phyloP scores from a whole-genome alignment of 2,797 vertebrate species.

The Crenichthys baileyi region DNA sequence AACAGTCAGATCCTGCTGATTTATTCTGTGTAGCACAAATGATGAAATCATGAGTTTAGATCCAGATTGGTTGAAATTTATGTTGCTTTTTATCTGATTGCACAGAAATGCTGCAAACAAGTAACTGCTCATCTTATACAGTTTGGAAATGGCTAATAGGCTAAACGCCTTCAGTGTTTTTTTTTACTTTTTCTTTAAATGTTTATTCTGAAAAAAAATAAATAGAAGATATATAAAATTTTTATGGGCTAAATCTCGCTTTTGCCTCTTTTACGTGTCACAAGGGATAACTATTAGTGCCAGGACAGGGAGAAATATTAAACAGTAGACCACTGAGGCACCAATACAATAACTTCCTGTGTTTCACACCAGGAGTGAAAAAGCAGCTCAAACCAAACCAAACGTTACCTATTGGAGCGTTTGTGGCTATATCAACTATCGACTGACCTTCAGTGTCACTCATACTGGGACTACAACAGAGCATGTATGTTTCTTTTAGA shows the following conservation, averaged over 20 bases:
- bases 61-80: background rate
- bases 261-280: conserved; percentile 32
- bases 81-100: background rate
- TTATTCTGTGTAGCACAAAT: background rate
- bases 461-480: conserved; percentile 66
- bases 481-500: conserved; percentile 83
- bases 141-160: background rate
- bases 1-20: background rate
- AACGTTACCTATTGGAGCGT: conserved; percentile 75
- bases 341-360: conserved; percentile 53
- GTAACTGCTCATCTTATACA: background rate
- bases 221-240: conserved; percentile 30
- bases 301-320: conserved; percentile 29
- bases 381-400: conserved; percentile 48
- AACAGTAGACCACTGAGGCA: conserved; percentile 52
- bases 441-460: conserved; percentile 72
- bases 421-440: conserved; percentile 79
- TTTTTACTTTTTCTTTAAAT: background rate
- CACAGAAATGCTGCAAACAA: too few species aligned
- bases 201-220: conserved; percentile 1
- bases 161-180: background rate
- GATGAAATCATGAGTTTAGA: background rate
- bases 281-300: conserved; percentile 23
- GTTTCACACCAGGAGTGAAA: conserved; percentile 18
- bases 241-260: conserved; percentile 27